These are phyloP conservation scores for Gila orcuttii DNA, from an alignment of 2,113 vertebrate genomes.

Conservation along the genomic window DNA sequence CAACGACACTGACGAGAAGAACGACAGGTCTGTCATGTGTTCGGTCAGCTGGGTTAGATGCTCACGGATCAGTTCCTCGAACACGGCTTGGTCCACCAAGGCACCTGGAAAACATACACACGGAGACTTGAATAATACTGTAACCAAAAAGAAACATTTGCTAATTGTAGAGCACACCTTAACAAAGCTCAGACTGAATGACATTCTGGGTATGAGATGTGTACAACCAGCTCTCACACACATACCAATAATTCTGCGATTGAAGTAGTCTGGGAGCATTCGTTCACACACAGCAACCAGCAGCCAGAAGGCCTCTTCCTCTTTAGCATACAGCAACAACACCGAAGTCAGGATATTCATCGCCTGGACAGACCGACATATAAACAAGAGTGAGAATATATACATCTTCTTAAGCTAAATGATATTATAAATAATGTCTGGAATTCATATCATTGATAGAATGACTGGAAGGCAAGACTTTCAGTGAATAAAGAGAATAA, in stretches of 20 bases:
- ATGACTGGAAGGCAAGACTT: neutral
- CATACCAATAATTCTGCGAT: slow-evolving; percentile 92
- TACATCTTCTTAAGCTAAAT: neutral
- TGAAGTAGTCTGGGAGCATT: slow-evolving; percentile 98
- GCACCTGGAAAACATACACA: slow-evolving; percentile 79
- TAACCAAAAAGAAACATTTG: neutral
- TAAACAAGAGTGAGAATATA: neutral
- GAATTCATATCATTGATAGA: neutral
- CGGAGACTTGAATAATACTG: neutral
- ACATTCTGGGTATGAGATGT: neutral
- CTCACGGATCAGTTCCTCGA: slow-evolving; percentile 94
- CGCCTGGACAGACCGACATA: slow-evolving; percentile 75
- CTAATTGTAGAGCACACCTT: no score
- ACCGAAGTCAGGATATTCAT: slow-evolving; percentile 99
- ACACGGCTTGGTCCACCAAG: slow-evolving; percentile 97
- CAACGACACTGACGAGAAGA: slow-evolving; percentile 96
- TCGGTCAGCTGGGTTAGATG: slow-evolving; percentile 93
- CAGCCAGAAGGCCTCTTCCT: slow-evolving; percentile 99
- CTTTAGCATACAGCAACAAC: slow-evolving; percentile 94
- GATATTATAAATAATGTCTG: neutral
- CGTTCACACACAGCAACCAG: slow-evolving; percentile 94
- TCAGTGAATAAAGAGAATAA: neutral
- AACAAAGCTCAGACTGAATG: neutral
- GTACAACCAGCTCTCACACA: slow-evolving; percentile 8
- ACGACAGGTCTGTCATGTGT: slow-evolving; percentile 95